Conservation (phyloP, 2,113 vertebrate genomes). For the Pleuronectes platessa region DNA sequence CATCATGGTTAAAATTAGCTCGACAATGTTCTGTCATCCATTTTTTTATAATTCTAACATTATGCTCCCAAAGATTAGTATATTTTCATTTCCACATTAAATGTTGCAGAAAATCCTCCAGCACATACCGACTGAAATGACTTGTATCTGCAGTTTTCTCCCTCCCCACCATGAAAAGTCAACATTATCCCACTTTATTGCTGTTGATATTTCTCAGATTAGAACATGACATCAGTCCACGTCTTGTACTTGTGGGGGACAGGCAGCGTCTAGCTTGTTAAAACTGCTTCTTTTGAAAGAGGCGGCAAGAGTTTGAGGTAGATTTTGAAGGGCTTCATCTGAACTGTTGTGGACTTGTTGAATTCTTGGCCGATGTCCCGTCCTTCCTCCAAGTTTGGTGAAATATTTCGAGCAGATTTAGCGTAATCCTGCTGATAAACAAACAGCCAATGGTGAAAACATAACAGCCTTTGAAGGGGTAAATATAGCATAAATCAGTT, state of each 20-base stretch:
- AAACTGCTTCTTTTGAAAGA: conserved; percentile 20
- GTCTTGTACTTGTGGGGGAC: not conserved
- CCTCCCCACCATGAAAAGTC: conserved; percentile 44
- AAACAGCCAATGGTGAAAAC: no score
- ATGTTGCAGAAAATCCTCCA: conserved; percentile 60
- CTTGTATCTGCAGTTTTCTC: conserved; percentile 52
- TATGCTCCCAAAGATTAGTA: not conserved
- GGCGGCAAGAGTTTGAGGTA: not conserved
- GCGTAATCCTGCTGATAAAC: no score
- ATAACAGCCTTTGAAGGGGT: no score
- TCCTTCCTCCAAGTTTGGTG: no score
- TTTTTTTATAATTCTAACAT: conserved; percentile 37
- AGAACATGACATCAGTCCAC: conserved; percentile 26
- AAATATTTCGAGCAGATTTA: no score
- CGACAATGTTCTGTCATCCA: conserved; percentile 34
- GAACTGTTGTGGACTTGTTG: conserved; percentile 8
- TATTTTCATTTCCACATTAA: conserved; percentile 71
- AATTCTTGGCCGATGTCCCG: no score
- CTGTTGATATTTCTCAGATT: conserved; percentile 69
- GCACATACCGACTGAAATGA: conserved; percentile 52
- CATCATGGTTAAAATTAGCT: conserved; percentile 45
- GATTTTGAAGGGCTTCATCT: not conserved
- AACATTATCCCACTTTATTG: conserved; percentile 67
- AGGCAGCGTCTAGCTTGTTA: not conserved
- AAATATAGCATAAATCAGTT: not conserved